Conservation (phyloP, 2,797 vertebrate genomes). For the Salarias fasciatus region DNA sequence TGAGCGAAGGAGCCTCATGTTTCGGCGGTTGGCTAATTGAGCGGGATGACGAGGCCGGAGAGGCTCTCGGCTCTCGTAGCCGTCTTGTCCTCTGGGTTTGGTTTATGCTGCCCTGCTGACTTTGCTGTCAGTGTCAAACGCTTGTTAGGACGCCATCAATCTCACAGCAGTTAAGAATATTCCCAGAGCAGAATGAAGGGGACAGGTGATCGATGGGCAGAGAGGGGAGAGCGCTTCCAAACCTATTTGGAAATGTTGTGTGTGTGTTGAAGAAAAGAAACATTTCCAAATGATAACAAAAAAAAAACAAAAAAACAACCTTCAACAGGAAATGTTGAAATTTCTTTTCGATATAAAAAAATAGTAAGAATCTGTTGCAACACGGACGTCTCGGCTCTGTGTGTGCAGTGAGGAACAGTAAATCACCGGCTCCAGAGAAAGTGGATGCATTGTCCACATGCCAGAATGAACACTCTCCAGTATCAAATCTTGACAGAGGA, state of each 20-base stretch:
- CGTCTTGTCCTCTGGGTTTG: conserved; percentile 70
- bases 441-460: conserved; percentile 57
- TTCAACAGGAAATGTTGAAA: conserved; percentile 10
- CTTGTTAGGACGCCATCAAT: conserved; percentile 87
- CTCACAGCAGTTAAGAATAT: conserved; percentile 83
- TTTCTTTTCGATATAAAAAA: conserved; percentile 4
- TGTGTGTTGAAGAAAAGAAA: too few relatives aligned
- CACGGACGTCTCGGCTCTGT: conserved; percentile 46
- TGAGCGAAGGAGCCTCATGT: conserved; percentile 69
- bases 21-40: conserved; percentile 81
- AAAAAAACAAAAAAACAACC: too few relatives aligned
- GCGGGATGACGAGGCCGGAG: conserved; percentile 75
- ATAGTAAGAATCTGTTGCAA: conserved; percentile 33
- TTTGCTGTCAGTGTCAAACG: conserved; percentile 86
- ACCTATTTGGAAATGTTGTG: conserved; percentile 11
- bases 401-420: conserved; percentile 45
- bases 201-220: conserved; percentile 75
- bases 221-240: conserved; percentile 16
- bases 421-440: conserved; percentile 58
- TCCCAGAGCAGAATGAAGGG: conserved; percentile 78
- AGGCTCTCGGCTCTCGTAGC: conserved; percentile 69
- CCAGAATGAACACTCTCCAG: conserved; percentile 58
- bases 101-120: conserved; percentile 86
- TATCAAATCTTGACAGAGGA: conserved; percentile 65
- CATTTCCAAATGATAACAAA: too few relatives aligned